phyloP scores from a whole-genome alignment of 2,888 invertebrate species.

The Branchellion lobata region DNA sequence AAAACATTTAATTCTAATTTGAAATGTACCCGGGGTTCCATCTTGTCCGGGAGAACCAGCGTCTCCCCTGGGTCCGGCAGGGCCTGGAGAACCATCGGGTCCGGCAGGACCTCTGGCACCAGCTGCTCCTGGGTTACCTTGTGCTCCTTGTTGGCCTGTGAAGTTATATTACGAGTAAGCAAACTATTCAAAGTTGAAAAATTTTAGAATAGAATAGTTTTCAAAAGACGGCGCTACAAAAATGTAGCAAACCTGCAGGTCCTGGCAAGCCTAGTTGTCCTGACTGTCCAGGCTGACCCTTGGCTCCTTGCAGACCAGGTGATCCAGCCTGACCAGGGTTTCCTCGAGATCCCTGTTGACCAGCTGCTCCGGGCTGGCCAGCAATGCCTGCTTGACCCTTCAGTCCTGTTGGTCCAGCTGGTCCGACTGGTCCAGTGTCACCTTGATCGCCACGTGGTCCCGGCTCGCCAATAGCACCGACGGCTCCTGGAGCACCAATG shows the following conservation, averaged over 20 bases:
- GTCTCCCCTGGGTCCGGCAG: slow-evolving; percentile 8
- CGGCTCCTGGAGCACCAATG: slow-evolving; percentile 44
- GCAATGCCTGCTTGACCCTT: slow-evolving; percentile 32
- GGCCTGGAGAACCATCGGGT: slow-evolving; percentile 19
- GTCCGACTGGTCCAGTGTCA: not conserved
- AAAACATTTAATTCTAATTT: not conserved
- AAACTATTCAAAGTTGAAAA: too few species aligned
- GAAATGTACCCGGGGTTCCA: slow-evolving; percentile 34
- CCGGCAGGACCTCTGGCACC: slow-evolving; percentile 26
- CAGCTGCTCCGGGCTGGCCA: slow-evolving; percentile 44
- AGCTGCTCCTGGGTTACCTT: slow-evolving; percentile 3
- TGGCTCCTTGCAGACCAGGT: slow-evolving; percentile 56
- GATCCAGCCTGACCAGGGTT: slow-evolving; percentile 44
- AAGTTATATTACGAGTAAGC: too few species aligned
- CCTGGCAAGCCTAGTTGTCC: slow-evolving; percentile 46
- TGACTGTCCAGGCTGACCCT: slow-evolving; percentile 44
- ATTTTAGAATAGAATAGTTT: not conserved
- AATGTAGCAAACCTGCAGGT: slow-evolving; percentile 18
- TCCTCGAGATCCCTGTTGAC: slow-evolving; percentile 46
- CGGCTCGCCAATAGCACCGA: slow-evolving; percentile 48
- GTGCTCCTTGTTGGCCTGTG: slow-evolving; percentile 8
- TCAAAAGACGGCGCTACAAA: not conserved
- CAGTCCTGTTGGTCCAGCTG: not conserved
- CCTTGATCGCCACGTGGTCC: slow-evolving; percentile 33
- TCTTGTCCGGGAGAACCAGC: slow-evolving; percentile 38